Percentiles rank a stretch among this genome's conserved stretches.
Conservation (phyloP, 2,797 vertebrate genomes). For the Silurus aristotelis region DNA sequence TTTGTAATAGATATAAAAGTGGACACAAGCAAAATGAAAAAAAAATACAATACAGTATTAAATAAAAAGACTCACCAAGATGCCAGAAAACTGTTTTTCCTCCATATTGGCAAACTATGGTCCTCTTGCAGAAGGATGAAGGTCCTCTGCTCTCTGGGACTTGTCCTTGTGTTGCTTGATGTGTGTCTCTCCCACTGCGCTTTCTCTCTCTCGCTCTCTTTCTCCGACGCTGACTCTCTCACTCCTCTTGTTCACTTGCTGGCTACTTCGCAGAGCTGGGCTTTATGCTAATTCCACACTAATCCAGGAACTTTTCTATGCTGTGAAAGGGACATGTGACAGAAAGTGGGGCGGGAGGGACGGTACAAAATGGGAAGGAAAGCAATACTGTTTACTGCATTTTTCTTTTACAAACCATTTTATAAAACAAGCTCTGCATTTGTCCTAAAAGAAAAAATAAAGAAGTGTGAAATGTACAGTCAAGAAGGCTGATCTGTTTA, state of each 20-base stretch:
- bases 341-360: constrained; percentile 59
- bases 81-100: constrained; percentile 76
- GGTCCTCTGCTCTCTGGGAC: constrained; percentile 65
- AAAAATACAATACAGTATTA: background rate
- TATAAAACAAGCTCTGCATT: background rate
- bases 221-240: constrained; percentile 35
- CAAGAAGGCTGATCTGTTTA: background rate
- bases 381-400: constrained; percentile 48
- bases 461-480: background rate
- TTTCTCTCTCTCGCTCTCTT: constrained; percentile 47
- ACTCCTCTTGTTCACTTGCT: constrained; percentile 57
- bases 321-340: constrained; percentile 83
- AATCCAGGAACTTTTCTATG: constrained; percentile 84
- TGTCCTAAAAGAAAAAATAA: background rate
- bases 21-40: too few species aligned
- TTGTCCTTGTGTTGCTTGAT: constrained; percentile 56
- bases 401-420: constrained; percentile 39
- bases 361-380: constrained; percentile 21
- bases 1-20: background rate
- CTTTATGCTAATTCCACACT: constrained; percentile 78
- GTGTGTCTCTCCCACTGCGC: constrained; percentile 54
- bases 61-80: constrained; percentile 73
- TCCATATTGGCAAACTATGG: constrained; percentile 68
- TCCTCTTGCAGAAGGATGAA: constrained; percentile 65
- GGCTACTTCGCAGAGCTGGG: constrained; percentile 62